Base-by-base conservation (phyloP, 1,140 invertebrate genomes). In the Drosophila takahashii region DNA sequence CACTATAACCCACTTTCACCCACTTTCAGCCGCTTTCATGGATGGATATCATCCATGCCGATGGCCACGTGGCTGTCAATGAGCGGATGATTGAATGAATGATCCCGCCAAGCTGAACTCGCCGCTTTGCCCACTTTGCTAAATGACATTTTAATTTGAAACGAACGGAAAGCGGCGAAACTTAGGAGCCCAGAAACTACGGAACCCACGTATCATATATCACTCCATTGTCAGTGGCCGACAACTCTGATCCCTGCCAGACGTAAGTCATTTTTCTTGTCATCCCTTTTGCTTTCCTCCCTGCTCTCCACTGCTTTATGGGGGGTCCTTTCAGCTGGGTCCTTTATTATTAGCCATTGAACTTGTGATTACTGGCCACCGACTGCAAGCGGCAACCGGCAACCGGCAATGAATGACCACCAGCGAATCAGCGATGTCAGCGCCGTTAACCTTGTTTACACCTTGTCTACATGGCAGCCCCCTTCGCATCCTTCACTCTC, bases 361-460 rank as follows among this genome's bases (percentile, higher is more conserved):
- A 53, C 48, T 44, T 36, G 61, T 50, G 72, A 67, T 76, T 67
- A 76, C 15, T 39, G 41, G 22, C 22, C 22, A 22, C 22, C 22
- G 22, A 22, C 22, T 22, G 22, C 22, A n/a, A n/a, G n/a, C n/a
- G n/a, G n/a, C 52, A 37, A 27, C 57, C 47, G 37, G 16, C 42
- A 45, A 16, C 13, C 39, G 29, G 26, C 48, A 44, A 26, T 52
- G 16, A 45, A 44, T 60, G 16, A 45, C 42, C 53, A 22, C 22
- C 22, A 75, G 50, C 56, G 54, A 48, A 42, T 37, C 45, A 22
- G 53, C 39, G 39, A 47, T 52, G 42, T 48, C 44, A 50, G 57
- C 22, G 45, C 34, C 83, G 62, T 81, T 73, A 86, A 67, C 81
- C 81, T 71, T 78, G 81, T 86, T 85, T 86, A 86, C 81, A 87